Evolutionary conservation across 2,797 vertebrate genomes (phyloP).

Genomic region (Thaleichthys pacificus): DNA sequence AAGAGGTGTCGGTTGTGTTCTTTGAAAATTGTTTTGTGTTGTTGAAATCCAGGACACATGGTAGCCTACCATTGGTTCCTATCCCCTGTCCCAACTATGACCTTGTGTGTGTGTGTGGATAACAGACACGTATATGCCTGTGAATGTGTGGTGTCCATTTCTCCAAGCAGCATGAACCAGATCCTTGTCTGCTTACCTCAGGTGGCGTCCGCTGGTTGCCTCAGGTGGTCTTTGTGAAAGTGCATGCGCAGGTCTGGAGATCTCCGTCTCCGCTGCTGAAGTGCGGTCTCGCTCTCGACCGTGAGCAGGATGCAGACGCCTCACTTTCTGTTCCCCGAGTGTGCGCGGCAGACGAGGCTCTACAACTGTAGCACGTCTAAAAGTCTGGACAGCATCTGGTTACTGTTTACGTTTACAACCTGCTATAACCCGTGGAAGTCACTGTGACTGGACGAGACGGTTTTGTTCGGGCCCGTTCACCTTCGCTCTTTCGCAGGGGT

Average conservation of each 20-base stretch:
- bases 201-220: background rate
- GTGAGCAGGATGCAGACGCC: background rate
- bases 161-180: background rate
- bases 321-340: background rate
- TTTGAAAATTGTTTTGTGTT: constrained; percentile 64
- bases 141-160: background rate
- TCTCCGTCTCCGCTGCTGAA: constrained; percentile 5
- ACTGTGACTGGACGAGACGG: constrained; percentile 37
- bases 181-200: background rate
- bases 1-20: constrained; percentile 68
- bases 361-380: constrained; percentile 30
- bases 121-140: background rate
- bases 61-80: constrained; percentile 31
- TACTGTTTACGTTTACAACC: constrained; percentile 56
- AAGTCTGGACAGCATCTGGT: constrained; percentile 59
- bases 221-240: constrained; percentile 2
- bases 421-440: constrained; percentile 52
- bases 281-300: constrained; percentile 12
- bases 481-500: constrained; percentile 42
- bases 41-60: constrained; percentile 47
- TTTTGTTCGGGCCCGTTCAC: constrained; percentile 55
- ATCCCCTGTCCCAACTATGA: constrained; percentile 45
- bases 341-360: constrained; percentile 20
- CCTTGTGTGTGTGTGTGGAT: constrained; percentile 18
- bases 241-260: constrained; percentile 1